phyloP scores from a whole-genome alignment of 2,888 invertebrate species.

The Eubasilissa splendida region DNA sequence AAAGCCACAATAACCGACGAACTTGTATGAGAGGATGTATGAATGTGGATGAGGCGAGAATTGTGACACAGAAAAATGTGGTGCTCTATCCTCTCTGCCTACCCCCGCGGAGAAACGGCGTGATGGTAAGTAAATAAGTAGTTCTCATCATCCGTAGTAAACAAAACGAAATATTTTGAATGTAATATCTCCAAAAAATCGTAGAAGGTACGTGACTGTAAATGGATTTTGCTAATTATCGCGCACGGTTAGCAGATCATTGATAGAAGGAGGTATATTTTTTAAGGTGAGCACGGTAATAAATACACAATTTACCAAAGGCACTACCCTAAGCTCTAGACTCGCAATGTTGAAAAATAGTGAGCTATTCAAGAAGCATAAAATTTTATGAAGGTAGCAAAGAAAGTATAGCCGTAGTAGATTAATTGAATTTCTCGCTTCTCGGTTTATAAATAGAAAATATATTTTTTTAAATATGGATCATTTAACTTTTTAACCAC shows the following conservation, averaged over 20 bases:
- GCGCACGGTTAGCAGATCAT: slow-evolving; percentile 3
- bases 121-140: too few relatives aligned
- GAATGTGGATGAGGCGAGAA: too few relatives aligned
- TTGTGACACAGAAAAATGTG: too few relatives aligned
- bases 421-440: background rate
- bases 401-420: slow-evolving; percentile 4
- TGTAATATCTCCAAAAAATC: too few relatives aligned
- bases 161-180: too few relatives aligned
- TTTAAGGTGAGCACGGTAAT: background rate
- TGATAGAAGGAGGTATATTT: slow-evolving; percentile 1
- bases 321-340: background rate
- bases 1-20: too few relatives aligned
- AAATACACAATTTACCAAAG: background rate
- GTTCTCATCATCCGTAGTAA: too few relatives aligned
- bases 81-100: too few relatives aligned
- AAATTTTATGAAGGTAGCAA: slow-evolving; percentile 21
- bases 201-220: slow-evolving; percentile 29
- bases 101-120: too few relatives aligned
- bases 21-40: too few relatives aligned
- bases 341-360: slow-evolving; percentile 10
- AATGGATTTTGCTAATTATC: slow-evolving; percentile 42
- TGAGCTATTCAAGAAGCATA: slow-evolving; percentile 12
- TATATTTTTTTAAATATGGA: too few relatives aligned
- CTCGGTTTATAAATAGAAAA: background rate
- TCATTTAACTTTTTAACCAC: too few relatives aligned